A percentile compares a stretch with the other conserved stretches of the same genome.
Conservation (phyloP, 2,113 vertebrate genomes). For the Bucco capensis region DNA sequence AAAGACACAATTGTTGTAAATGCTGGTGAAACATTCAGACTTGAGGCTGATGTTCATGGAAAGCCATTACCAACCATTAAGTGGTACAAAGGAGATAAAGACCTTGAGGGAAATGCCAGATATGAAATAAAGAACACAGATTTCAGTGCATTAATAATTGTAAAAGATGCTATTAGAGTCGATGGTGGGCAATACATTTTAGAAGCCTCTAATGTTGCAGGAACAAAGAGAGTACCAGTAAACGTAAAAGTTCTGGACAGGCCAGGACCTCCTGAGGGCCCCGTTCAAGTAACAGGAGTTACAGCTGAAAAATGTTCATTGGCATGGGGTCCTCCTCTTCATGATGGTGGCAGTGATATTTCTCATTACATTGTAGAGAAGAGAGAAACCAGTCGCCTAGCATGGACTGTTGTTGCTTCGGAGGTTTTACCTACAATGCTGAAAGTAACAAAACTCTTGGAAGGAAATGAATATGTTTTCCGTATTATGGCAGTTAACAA, state of each 20-base stretch:
- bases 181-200: slow-evolving; percentile 90
- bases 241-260: slow-evolving; percentile 91
- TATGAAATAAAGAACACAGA: slow-evolving; percentile 91
- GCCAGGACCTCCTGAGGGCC: slow-evolving; percentile 88
- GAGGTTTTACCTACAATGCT: slow-evolving; percentile 90
- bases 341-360: slow-evolving; percentile 93
- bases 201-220: slow-evolving; percentile 88
- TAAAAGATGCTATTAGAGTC: slow-evolving; percentile 90
- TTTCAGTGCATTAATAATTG: slow-evolving; percentile 83
- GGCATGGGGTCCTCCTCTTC: slow-evolving; percentile 85
- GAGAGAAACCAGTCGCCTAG: slow-evolving; percentile 94
- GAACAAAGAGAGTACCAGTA: slow-evolving; percentile 87
- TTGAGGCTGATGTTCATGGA: slow-evolving; percentile 92
- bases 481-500: slow-evolving; percentile 97
- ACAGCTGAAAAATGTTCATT: slow-evolving; percentile 90
- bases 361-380: slow-evolving; percentile 95
- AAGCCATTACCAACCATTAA: slow-evolving; percentile 89
- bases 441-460: slow-evolving; percentile 94
- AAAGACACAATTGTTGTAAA: slow-evolving; percentile 87
- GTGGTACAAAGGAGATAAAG: slow-evolving; percentile 92
- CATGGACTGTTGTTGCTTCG: slow-evolving; percentile 91
- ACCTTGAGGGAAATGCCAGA: slow-evolving; percentile 87
- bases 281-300: slow-evolving; percentile 86
- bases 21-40: slow-evolving; percentile 91
- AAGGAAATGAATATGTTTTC: slow-evolving; percentile 98